Evolutionary conservation across 1,140 invertebrate genomes (phyloP).

Genomic region (Protaetia brevitarsis): DNA sequence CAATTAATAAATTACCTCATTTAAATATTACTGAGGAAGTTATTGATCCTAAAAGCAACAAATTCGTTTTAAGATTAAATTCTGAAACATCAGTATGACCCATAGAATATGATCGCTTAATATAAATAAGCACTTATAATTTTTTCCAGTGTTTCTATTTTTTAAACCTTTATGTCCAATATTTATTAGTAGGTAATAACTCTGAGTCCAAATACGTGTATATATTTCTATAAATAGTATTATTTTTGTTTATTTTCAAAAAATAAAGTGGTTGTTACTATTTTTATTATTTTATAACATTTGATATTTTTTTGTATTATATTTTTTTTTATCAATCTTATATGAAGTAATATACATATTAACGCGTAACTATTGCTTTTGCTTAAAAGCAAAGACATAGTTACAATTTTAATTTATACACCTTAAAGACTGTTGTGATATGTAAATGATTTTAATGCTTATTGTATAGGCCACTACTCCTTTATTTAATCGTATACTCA

Average conservation of each 20-base stretch:
- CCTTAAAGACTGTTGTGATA: conserved; percentile 13
- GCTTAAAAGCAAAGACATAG: background rate
- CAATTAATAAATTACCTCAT: conserved; percentile 81
- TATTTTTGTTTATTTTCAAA: conserved; percentile 7
- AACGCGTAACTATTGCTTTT: background rate
- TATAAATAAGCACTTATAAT: conserved; percentile 35
- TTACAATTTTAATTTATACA: conserved; percentile 10
- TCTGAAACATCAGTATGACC: conserved; percentile 95
- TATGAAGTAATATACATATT: background rate
- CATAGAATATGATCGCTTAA: conserved; percentile 46
- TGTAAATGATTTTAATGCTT: conserved; percentile 1
- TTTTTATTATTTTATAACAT: conserved; percentile 2
- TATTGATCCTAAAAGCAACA: conserved; percentile 92
- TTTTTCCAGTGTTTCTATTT: background rate
- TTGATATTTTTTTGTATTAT: conserved; percentile 12
- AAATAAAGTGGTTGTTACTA: conserved; percentile 1
- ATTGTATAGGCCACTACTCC: background rate
- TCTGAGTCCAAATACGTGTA: conserved; percentile 4
- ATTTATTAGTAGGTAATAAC: conserved; percentile 9
- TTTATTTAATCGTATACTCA: background rate
- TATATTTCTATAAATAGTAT: background rate
- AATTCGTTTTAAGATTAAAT: conserved; percentile 90
- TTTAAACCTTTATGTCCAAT: background rate
- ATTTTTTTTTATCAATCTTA: background rate
- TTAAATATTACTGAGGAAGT: conserved; percentile 94